Percentiles rank a stretch among this genome's conserved stretches.
Conservation (phyloP, 2,888 invertebrate genomes). For the Lobophora halterata region DNA sequence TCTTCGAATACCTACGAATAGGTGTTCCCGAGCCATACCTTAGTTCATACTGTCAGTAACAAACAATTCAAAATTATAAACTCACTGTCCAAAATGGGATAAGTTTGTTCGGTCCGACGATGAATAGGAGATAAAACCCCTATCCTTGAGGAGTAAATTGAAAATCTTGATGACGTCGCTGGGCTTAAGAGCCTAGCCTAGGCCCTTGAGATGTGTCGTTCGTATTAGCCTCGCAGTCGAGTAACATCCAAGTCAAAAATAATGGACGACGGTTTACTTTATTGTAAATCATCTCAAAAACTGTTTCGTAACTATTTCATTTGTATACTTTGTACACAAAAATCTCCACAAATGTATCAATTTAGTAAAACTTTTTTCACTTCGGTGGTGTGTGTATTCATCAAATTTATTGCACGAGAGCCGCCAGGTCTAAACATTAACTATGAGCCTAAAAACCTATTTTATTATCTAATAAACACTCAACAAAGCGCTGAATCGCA, state of each 20-base stretch:
- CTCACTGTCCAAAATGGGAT: slow-evolving; percentile 32
- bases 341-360: no score
- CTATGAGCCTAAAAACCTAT: slow-evolving; percentile 24
- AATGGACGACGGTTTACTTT: slow-evolving; percentile 15
- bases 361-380: no score
- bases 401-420: not conserved
- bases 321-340: no score
- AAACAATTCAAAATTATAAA: no score
- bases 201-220: slow-evolving; percentile 37
- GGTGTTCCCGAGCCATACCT: no score
- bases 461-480: slow-evolving; percentile 33
- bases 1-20: not conserved
- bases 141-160: slow-evolving; percentile 45
- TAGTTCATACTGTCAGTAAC: slow-evolving; percentile 15
- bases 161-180: slow-evolving; percentile 46
- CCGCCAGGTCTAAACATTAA: slow-evolving; percentile 18
- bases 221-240: slow-evolving; percentile 36
- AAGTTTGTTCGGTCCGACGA: slow-evolving; percentile 37
- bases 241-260: slow-evolving; percentile 35
- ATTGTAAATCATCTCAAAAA: no score
- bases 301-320: no score
- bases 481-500: slow-evolving; percentile 33
- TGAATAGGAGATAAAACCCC: slow-evolving; percentile 43
- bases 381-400: not conserved
- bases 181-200: slow-evolving; percentile 38